Base-by-base conservation (phyloP, 2,888 invertebrate genomes). In the Cenopis cana region DNA sequence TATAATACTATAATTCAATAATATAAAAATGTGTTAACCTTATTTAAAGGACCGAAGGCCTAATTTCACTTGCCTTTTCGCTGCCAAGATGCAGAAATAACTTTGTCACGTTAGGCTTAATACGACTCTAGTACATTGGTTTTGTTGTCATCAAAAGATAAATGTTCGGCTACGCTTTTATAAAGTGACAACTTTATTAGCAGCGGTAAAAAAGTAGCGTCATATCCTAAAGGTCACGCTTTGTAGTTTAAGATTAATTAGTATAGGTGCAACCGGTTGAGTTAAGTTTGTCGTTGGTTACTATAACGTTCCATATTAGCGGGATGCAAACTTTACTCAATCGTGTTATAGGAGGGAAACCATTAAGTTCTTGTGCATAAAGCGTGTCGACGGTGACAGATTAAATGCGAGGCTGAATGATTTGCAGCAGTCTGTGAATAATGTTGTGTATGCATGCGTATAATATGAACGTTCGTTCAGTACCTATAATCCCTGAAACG, bases 101-200 rank as follows among this genome's bases (percentile, higher is more conserved):
- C 10, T 2, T 82, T 78, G 81, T 77, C 77, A 80, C 81, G 79
- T 85, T 82, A 85, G 79, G 84, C 82, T 84, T 85, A 84, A 86
- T 85, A 85, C 84, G 82, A 85, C 85, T 84, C 85, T 82, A 81
- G 83, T 83, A 82, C 81, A 86, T 82, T 82, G 85, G 84, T 86
- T 81, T 79, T 78, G 86, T 87, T 89, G 90, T 89, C 90, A 87
- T 82, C 84, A 74, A 76, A 85, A 88, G 89, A 91, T 90, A 89
- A 86, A 92, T 89, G 84, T 78, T 73, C 77, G 78, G 78, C 82
- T 82, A 82, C 83, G 79, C 81, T 82, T 79, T 84, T 86, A 83
- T 85, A 84, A 84, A 79, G 81, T 85, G 88, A 87, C 87, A 85
- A 85, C 84, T 82, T 88, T 83, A 86, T 87, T 84, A 84, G 79